Base-by-base conservation (phyloP, 2,888 invertebrate genomes). In the Eupsilia transversa region DNA sequence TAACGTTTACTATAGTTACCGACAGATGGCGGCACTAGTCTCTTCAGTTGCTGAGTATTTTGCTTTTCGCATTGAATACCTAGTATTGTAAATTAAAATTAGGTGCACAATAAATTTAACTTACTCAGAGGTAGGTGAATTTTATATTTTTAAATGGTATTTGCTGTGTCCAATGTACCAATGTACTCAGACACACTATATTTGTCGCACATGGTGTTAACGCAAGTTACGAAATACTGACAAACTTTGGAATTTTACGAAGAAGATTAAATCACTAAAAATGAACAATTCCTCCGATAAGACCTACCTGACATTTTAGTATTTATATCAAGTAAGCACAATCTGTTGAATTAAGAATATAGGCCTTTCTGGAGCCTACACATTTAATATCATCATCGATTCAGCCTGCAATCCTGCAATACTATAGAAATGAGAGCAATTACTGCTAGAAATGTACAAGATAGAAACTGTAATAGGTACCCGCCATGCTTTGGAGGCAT, bases 11-110 rank as follows among this genome's bases (percentile, higher is more conserved):
- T n/a, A 17, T 23, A 43, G 52, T 59, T 30, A 1, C 64, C 56
- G 5, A 74, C 7, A 84, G 83, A 85, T 84, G 83, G 85, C 79
- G 76, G n/a, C 27, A 66, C 72, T 52, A 6, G 73, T 72, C 30
- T 14, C 43, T 61, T 59, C 46, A 14, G 7, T 49, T 20, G n/a
- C 9, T 4, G 0, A 3, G 6, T 43, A 59, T 14, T 46, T 77
- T 20, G 35, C 3, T 60, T 43, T 23, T 23, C 3, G 33, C 46
- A 30, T 35, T 46, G 6, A 35, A 46, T 57, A 46, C 20, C 3
- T 20, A 10, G 1, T 41, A 20, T 5, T 3, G 23, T n/a, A n/a
- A 20, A 54, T 14, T 20, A 23, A 20, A 20, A 49, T 38, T 23
- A 49, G 2, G 6, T 0, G 12, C 12, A 12, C 3, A 12, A n/a